Conservation (phyloP, 2,797 vertebrate genomes). For the Labeo calbasu region DNA sequence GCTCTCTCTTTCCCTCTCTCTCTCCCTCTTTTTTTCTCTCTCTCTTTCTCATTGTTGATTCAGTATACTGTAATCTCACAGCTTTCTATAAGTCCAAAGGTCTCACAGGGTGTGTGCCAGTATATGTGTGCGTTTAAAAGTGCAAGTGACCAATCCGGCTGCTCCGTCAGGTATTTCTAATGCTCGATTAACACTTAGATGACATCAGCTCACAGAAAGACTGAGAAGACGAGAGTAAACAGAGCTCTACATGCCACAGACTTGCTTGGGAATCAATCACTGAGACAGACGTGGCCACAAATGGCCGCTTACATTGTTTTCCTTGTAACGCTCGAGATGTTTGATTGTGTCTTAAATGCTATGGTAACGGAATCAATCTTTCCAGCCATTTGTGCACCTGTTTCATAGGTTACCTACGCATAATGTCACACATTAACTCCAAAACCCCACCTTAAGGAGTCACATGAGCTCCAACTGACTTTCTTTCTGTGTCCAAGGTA, state of each 20-base stretch:
- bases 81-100: slow-evolving; percentile 72
- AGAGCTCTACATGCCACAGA: slow-evolving; percentile 62
- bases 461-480: not conserved
- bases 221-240: slow-evolving; percentile 70
- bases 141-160: slow-evolving; percentile 56
- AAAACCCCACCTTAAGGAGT: slow-evolving; percentile 32
- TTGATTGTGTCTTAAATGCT: slow-evolving; percentile 59
- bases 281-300: slow-evolving; percentile 42
- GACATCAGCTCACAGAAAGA: slow-evolving; percentile 63
- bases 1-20: slow-evolving; percentile 38
- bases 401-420: slow-evolving; percentile 29
- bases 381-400: slow-evolving; percentile 51
- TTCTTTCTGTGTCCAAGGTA: not conserved
- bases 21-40: slow-evolving; percentile 40
- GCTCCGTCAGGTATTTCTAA: slow-evolving; percentile 60
- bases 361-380: slow-evolving; percentile 50
- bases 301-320: slow-evolving; percentile 55
- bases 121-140: slow-evolving; percentile 49
- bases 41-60: slow-evolving; percentile 50
- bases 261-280: slow-evolving; percentile 63
- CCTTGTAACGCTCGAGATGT: slow-evolving; percentile 57
- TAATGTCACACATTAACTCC: slow-evolving; percentile 37
- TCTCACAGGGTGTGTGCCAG: slow-evolving; percentile 65
- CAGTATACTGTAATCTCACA: slow-evolving; percentile 63
- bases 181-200: slow-evolving; percentile 67